A percentile compares a stretch with the other conserved stretches of the same genome.
Evolutionary conservation across 2,113 vertebrate genomes (phyloP).

Genomic region (Dipodomys stephensi): DNA sequence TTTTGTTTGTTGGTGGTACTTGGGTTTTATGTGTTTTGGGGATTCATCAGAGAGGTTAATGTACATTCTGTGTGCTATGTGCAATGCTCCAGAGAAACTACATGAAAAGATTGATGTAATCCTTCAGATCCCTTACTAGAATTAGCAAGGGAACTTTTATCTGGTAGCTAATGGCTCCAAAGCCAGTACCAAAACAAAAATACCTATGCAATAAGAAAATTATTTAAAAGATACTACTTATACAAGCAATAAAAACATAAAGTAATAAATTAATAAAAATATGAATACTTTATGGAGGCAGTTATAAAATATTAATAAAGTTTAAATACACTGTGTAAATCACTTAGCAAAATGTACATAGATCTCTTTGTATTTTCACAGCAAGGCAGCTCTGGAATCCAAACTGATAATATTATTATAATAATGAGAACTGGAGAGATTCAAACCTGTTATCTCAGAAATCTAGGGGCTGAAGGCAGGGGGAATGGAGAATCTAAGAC

Average conservation of each 20-base stretch:
- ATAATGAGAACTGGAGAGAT: not conserved
- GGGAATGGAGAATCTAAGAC: too few species aligned
- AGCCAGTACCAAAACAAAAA: not conserved
- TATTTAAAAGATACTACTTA: not conserved
- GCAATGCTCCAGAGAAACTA: not conserved
- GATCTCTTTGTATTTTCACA: not conserved
- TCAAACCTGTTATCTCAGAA: too few species aligned
- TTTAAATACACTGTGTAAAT: not conserved
- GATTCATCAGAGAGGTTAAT: too few species aligned
- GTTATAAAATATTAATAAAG: not conserved
- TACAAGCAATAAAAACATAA: not conserved
- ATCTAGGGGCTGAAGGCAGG: too few species aligned
- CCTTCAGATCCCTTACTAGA: not conserved
- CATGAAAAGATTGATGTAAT: not conserved
- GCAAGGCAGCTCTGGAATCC: not conserved
- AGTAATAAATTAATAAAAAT: not conserved
- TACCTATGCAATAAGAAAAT: not conserved
- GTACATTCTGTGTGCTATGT: too few species aligned
- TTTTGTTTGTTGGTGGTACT: too few species aligned
- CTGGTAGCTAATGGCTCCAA: not conserved
- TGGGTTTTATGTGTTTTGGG: too few species aligned
- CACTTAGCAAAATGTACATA: not conserved
- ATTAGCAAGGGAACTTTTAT: not conserved
- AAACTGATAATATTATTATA: not conserved
- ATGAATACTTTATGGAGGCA: not conserved